These are phyloP conservation scores for Oceanodroma leucorhoa DNA, from an alignment of 2,797 vertebrate species.

Conservation along the genomic window DNA sequence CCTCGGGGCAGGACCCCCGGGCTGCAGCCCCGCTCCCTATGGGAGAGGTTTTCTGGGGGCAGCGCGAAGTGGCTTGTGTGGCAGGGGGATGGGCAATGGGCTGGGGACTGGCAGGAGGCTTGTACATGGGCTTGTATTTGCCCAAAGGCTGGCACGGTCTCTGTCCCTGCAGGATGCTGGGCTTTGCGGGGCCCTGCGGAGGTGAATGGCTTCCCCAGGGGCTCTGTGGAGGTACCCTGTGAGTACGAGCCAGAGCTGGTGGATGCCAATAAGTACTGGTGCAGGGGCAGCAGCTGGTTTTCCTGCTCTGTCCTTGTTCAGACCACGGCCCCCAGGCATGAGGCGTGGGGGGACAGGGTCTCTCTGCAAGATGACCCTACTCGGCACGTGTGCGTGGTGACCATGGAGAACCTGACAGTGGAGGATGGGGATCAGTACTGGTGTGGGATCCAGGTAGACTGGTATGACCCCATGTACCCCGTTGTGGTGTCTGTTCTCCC, in stretches of 20 bases:
- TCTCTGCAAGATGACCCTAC: not conserved
- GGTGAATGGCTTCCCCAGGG: not conserved
- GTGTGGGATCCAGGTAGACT: not conserved
- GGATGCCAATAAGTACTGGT: not conserved
- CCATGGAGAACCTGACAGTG: not conserved
- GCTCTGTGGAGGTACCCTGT: not conserved
- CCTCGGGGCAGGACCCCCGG: not conserved
- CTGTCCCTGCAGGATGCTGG: not conserved
- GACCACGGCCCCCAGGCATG: rapidly evolving
- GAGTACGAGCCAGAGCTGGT: not conserved
- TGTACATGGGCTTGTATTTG: not conserved
- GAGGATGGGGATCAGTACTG: not conserved
- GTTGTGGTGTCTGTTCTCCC: not conserved
- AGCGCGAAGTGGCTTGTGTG: rapidly evolving
- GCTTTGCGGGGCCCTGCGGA: not conserved
- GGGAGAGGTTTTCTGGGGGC: not conserved
- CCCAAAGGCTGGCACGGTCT: not conserved
- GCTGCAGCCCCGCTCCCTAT: rapidly evolving
- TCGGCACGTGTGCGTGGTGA: not conserved
- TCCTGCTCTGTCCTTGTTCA: not conserved
- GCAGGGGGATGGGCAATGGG: not conserved
- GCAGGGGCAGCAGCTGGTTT: not conserved
- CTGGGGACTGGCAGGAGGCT: not conserved
- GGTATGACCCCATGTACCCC: not conserved
- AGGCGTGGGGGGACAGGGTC: not conserved